Base-by-base conservation (phyloP, 2,888 invertebrate species). In the Xestia ashworthii region DNA sequence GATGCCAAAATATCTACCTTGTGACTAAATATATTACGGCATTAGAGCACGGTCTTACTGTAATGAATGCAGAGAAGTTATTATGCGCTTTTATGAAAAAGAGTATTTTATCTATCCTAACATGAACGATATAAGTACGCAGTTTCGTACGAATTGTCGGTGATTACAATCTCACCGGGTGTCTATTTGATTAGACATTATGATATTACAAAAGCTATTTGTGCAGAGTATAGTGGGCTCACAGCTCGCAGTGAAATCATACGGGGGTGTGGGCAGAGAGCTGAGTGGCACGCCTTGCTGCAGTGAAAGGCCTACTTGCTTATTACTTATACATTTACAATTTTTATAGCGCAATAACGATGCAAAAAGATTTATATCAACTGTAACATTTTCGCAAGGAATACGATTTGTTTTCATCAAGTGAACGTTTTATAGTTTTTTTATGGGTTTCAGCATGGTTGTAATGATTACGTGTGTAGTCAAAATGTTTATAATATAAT, bases 291-390 rank as follows among this genome's bases (percentile, higher is more conserved):
- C 83, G 84, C 87, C 85, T 81, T 32, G 73, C 62, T 84, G 82
- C 83, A 86, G 90, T 88, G 89, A 89, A 89, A 89, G 90, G 90
- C 80, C 70, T 76, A 75, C 76, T 74, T 38, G 65, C 75, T 67
- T 79, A 73, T 80, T 82, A 82, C 80, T 82, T 89, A 78, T 78
- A 70, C 89, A 81, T 82, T 80, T 80, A 84, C 78, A 68, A 80
- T 81, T 82, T 81, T 80, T 78, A 84, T 78, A 78, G 74, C 82
- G 78, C 77, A 86, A 80, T 82, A 78, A 83, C 74, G 19, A 44
- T 48, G 73, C 66, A 78, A 78, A 74, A 67, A 78, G 74, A 87
- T 83, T 75, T 73, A 78, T 74, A 60, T 75, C 38, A 64, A 66
- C 65, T 41, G 55, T 72, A 76, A 65, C 68, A 74, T 84, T 79